phyloP scores from a whole-genome alignment of 2,797 vertebrate species.

The Tenualosa ilisha region DNA sequence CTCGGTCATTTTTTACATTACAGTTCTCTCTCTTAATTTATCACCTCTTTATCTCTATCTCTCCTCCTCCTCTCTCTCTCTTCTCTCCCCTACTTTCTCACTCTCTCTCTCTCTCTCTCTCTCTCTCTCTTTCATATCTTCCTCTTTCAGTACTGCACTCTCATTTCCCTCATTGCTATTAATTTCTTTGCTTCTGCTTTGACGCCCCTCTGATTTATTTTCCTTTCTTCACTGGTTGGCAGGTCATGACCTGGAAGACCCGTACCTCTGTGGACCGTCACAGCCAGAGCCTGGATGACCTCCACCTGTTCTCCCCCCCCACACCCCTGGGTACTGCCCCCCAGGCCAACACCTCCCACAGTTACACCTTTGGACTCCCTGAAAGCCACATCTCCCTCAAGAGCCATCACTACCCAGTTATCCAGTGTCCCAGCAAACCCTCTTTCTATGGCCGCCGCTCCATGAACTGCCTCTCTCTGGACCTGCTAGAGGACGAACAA shows the following conservation, averaged over 20 bases:
- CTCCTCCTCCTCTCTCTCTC: neutral
- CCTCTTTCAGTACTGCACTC: neutral
- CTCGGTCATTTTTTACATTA: neutral
- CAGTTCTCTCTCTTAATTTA: neutral
- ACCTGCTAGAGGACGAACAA: slow-evolving; percentile 79
- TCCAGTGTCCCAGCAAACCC: slow-evolving; percentile 75
- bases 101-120: neutral
- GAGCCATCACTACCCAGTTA: slow-evolving; percentile 67
- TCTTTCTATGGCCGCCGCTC: slow-evolving; percentile 79
- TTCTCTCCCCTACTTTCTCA: neutral
- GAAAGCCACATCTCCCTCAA: slow-evolving; percentile 66
- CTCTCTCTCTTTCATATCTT: neutral
- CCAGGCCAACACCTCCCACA: slow-evolving; percentile 75
- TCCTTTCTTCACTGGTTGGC: neutral
- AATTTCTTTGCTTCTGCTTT: no score
- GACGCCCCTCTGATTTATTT: neutral
- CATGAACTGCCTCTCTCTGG: slow-evolving; percentile 79
- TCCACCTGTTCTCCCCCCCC: slow-evolving; percentile 66
- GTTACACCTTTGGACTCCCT: slow-evolving; percentile 78
- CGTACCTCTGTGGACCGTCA: slow-evolving; percentile 68
- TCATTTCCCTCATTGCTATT: no score
- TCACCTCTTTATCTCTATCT: neutral
- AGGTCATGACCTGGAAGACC: slow-evolving; percentile 60
- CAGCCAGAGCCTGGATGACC: slow-evolving; percentile 79
- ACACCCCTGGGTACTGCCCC: slow-evolving; percentile 60